Evolutionary conservation across 2,113 vertebrate genomes (phyloP), one percentile per base, ranked within the genome.

Genomic region (Oceanodroma tethys): DNA sequence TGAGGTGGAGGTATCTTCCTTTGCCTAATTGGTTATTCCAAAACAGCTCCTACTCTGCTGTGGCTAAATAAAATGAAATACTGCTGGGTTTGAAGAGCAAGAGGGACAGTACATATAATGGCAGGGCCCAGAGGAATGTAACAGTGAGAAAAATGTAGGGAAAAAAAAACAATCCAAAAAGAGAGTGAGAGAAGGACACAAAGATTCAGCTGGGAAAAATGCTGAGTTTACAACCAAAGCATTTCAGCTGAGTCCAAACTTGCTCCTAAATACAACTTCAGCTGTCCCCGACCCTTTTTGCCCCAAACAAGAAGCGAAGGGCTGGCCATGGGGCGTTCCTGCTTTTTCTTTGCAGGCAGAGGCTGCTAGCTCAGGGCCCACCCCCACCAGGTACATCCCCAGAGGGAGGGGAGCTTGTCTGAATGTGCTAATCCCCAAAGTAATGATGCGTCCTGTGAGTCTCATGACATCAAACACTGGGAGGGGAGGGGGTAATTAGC

Each of bases 381-480:
- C 22, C 63, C 81, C 94, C 38, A 15, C 45, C 65, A 70, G 34
- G 13, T 36, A 73, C 38, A 78, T 62, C 75, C 79, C 88, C 10
- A 73, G 59, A 95, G 86, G 94, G 79, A 86, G 67, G 13, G 82
- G 42, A 90, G 53, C 85, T 86, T 38, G 67, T 81, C 84, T 79
- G 76, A 56, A 60, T 94, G 80, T 78, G 70, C 85, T 95, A 96
- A 97, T 95, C 89, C 91, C 66, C 73, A 34, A 58, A 67, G 65
- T 27, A 82, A 89, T 89, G 89, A 95, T 95, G 94, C 45, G 0
- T 88, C 60, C 94, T 84, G 17, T 53, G 91, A 96, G 88, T 68
- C 87, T 95, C 96, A 70, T 89, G 93, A 87, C 95, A 97, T 97
- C 95, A 97, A 88, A 94, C 66, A 5, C 73, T 89, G 94, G 94